A percentile compares a stretch with the other conserved stretches of the same genome.
Evolutionary conservation across 2,113 vertebrate species (phyloP).

Genomic region (Tonatia bakeri): DNA sequence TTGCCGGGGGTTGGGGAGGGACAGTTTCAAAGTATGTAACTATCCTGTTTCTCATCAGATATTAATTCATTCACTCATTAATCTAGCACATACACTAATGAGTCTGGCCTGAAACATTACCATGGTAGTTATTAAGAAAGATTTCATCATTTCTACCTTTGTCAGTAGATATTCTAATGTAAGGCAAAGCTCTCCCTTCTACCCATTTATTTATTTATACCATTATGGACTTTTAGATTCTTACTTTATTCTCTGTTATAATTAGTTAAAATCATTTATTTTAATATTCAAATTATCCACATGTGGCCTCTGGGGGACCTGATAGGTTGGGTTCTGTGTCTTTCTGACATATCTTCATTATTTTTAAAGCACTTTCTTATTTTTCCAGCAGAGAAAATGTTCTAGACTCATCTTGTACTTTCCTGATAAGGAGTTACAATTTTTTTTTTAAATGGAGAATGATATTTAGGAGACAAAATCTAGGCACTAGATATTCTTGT

Average conservation of each 20-base stretch:
- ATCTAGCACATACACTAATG: background rate
- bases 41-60: background rate
- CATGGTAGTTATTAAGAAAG: background rate
- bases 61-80: conserved; percentile 1
- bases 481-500: background rate
- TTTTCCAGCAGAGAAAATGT: background rate
- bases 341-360: background rate
- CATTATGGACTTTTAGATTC: background rate
- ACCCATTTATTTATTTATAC: background rate
- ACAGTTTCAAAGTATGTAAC: background rate
- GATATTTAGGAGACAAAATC: background rate
- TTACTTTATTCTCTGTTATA: background rate
- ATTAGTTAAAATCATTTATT: background rate
- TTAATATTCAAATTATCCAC: conserved; percentile 25
- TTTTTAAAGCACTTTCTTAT: background rate
- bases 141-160: background rate
- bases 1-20: background rate
- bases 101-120: background rate
- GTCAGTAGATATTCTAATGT: background rate
- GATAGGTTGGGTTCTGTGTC: background rate
- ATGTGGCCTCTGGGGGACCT: background rate
- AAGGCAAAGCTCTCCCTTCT: background rate
- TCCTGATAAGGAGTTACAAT: background rate
- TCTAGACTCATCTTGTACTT: background rate
- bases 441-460: background rate